These are phyloP conservation scores for Apteryx mantelli DNA, from an alignment of 2,113 vertebrate species.

Conservation along the genomic window DNA sequence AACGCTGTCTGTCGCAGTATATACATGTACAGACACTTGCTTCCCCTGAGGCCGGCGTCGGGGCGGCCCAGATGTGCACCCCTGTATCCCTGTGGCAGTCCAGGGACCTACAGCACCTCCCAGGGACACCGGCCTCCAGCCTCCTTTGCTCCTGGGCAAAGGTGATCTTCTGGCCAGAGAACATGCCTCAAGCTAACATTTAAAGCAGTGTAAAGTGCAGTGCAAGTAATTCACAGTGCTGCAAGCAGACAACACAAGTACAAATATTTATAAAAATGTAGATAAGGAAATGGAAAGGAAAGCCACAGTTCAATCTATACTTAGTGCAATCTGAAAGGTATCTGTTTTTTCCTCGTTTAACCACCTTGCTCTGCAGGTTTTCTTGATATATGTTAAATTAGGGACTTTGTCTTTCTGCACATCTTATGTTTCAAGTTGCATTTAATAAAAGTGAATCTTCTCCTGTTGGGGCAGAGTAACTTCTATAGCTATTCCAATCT, in stretches of 20 bases:
- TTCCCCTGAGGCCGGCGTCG: too few species aligned
- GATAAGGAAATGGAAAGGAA: background rate
- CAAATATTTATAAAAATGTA: background rate
- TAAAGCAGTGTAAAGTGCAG: background rate
- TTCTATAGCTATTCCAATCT: background rate
- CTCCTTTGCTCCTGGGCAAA: background rate
- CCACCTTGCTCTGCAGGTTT: background rate
- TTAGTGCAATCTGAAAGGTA: background rate
- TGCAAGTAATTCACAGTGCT: background rate
- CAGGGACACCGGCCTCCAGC: fast-evolving
- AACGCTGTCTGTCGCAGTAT: background rate
- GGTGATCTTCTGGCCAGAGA: background rate
- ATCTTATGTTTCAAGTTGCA: background rate
- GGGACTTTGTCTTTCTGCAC: background rate
- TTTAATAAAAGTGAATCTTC: background rate
- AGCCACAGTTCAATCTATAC: background rate
- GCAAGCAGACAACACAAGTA: background rate
- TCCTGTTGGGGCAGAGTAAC: background rate
- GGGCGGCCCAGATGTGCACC: too few species aligned
- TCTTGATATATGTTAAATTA: background rate
- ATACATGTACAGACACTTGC: background rate
- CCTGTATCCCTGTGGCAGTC: too few species aligned
- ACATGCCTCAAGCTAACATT: fast-evolving
- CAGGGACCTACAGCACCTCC: too few species aligned
- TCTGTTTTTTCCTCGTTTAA: background rate